Base-by-base conservation (phyloP, 2,113 vertebrate genomes). In the Bufo bufo region DNA sequence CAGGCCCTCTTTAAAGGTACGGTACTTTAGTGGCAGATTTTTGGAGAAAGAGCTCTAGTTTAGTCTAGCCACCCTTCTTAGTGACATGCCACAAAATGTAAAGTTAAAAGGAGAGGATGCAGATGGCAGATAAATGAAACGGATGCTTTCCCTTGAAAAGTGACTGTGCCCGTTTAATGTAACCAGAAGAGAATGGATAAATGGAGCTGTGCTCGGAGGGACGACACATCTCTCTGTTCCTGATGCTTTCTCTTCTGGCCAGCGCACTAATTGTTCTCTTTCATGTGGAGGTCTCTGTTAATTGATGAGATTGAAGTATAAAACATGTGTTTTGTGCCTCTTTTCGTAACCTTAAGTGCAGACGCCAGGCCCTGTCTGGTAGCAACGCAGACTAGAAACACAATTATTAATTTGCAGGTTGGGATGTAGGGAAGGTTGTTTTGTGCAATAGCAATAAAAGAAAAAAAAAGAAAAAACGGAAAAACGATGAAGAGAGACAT, bases 241-340 rank as follows among this genome's bases (percentile, higher is more conserved):
- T 75, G 17, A 43, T 88, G 16, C 69, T 83, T 71, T 87, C 65
- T 82, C 63, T 75, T 83, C 69, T 88, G 80, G 86, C 54, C 69
- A 82, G 43, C 50, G 52, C 49, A 47, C 87, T 88, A 88, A 88
- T 88, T 88, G 87, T 84, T 84, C 80, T 77, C 56, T 88, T 84
- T 84, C 56, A 77, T 52, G 87, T 77, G 66, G 80, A 69, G 84
- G 71, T 84, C 72, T 75, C 86, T 84, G 87, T 84, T 88, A 84
- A 88, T 88, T 88, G 87, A 88, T 54, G 58, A 84, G 81, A 88
- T 88, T 88, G 84, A 59, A 84, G 69, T 77, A 66, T 49, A 77
- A 58, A 84, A 84, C 54, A 87, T 20, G 47, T 75, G 52, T 88
- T 82, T 65, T 83, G 11, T 75, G 43, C 49, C 45, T 83, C 58